These are phyloP conservation scores for Neofelis nebulosa DNA, from an alignment of 2,113 vertebrate species.

Conservation along the genomic window DNA sequence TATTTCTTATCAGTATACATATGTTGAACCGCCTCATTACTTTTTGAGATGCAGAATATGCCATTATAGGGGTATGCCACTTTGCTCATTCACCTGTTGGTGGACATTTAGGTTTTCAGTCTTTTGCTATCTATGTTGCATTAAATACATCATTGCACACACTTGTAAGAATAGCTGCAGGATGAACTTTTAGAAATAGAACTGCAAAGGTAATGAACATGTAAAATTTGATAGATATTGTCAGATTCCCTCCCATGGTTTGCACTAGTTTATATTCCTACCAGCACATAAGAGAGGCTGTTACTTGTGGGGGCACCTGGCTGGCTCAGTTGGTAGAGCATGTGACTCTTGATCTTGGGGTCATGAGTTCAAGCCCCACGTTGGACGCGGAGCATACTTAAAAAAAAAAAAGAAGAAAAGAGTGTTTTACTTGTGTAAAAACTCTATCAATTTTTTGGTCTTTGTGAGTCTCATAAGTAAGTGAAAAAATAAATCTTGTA, in stretches of 20 bases:
- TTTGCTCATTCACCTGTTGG: not conserved
- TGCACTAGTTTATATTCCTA: not conserved
- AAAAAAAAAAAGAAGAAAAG: not conserved
- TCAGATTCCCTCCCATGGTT: not conserved
- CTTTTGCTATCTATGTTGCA: not conserved
- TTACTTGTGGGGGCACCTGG: no score
- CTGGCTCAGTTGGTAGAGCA: no score
- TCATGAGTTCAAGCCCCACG: no score
- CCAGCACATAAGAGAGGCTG: not conserved
- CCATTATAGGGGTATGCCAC: not conserved
- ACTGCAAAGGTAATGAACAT: not conserved
- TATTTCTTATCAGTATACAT: not conserved
- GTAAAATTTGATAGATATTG: slow-evolving; percentile 3
- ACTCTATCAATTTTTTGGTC: not conserved
- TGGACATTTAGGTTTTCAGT: not conserved
- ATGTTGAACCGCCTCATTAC: not conserved
- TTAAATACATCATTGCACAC: not conserved
- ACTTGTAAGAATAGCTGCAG: not conserved
- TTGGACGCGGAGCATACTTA: no score
- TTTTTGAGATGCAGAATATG: not conserved
- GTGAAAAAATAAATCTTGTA: slow-evolving; percentile 15
- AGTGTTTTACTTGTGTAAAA: not conserved
- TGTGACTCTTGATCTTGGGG: no score
- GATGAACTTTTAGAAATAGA: slow-evolving; percentile 21
- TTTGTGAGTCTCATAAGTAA: not conserved